phyloP scores from a whole-genome alignment of 2,113 vertebrate species.

The Neopipo cinnamomea region DNA sequence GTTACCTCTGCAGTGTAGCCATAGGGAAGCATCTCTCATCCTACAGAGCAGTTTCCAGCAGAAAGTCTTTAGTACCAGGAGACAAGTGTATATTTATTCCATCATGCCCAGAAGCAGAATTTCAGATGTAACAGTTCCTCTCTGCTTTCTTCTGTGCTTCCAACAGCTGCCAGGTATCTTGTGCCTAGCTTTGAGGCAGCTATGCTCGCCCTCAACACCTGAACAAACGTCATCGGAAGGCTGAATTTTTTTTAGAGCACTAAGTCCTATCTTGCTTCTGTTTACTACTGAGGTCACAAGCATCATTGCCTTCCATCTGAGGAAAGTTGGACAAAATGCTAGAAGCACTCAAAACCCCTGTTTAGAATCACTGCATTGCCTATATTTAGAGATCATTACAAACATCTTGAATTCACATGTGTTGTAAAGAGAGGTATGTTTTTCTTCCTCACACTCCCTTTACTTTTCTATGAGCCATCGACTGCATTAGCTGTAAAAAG shows the following conservation, averaged over 20 bases:
- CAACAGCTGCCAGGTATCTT: neutral
- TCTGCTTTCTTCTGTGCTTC: neutral
- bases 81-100: neutral
- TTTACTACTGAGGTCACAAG: neutral
- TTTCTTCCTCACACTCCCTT: neutral
- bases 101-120: neutral
- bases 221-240: neutral
- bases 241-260: neutral
- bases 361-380: neutral
- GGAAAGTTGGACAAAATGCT: neutral
- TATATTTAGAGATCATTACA: neutral
- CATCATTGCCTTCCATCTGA: neutral
- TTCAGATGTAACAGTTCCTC: neutral
- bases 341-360: neutral
- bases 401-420: neutral
- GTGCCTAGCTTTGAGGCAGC: neutral
- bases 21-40: neutral
- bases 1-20: neutral
- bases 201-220: neutral
- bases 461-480: neutral
- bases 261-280: neutral
- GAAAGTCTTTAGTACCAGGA: neutral
- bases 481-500: neutral
- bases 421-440: neutral
- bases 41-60: neutral